Conservation (phyloP, 1,140 invertebrate genomes). For the Agraylea sexmaculata region DNA sequence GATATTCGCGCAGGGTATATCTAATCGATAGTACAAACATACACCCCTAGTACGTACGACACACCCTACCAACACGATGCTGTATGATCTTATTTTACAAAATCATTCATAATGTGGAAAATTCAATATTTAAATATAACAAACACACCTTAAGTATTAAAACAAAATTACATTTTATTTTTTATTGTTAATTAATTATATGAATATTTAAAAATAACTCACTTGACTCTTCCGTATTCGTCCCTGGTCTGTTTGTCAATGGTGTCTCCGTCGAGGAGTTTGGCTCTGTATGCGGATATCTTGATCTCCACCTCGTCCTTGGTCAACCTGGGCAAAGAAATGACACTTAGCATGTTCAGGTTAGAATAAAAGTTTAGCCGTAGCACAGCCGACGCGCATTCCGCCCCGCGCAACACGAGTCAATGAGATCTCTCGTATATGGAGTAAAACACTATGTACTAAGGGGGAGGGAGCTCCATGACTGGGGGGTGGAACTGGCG, state of each 20-base stretch:
- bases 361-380: not conserved
- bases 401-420: not conserved
- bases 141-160: too few species aligned
- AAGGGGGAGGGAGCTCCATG: not conserved
- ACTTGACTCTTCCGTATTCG: constrained; percentile 65
- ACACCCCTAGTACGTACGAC: too few species aligned
- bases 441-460: not conserved
- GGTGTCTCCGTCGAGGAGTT: constrained; percentile 55
- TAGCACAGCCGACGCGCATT: not conserved
- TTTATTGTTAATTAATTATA: too few species aligned
- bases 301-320: constrained; percentile 70
- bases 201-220: too few species aligned
- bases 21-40: too few species aligned
- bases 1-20: too few species aligned
- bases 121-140: too few species aligned
- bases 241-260: constrained; percentile 47
- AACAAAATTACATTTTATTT: too few species aligned
- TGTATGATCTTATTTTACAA: too few species aligned
- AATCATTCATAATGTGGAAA: too few species aligned
- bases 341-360: constrained; percentile 6
- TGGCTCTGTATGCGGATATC: constrained; percentile 66
- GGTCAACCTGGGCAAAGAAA: constrained; percentile 49
- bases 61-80: too few species aligned
- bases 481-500: not conserved
- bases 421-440: not conserved